These are phyloP conservation scores for Artibeus lituratus DNA, from an alignment of 2,797 vertebrate species.

Conservation along the genomic window DNA sequence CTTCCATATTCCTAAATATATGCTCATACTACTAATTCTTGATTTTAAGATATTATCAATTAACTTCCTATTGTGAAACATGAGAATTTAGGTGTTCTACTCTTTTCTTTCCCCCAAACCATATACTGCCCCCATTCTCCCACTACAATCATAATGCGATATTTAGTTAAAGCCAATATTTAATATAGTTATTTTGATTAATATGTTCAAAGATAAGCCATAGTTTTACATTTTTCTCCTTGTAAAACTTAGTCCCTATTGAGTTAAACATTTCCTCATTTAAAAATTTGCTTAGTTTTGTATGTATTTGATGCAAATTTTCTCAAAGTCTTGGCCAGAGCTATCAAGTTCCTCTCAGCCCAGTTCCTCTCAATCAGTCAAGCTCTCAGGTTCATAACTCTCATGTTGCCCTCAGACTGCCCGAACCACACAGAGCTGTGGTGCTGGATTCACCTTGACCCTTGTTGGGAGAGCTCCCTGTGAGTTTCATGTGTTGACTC, in stretches of 20 bases:
- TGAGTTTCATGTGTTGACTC: neutral
- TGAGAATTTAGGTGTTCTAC: neutral
- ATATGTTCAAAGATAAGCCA: neutral
- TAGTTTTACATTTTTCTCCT: neutral
- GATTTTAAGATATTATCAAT: neutral
- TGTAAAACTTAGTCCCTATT: neutral
- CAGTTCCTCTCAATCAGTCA: neutral
- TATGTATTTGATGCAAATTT: neutral
- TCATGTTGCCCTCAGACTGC: neutral
- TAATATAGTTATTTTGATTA: neutral
- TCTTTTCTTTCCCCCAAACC: neutral
- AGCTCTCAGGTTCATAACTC: neutral
- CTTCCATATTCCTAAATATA: neutral
- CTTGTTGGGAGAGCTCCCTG: neutral
- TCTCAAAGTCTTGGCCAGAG: neutral
- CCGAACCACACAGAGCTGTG: neutral
- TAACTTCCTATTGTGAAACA: neutral
- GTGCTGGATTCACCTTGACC: neutral
- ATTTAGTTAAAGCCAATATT: neutral
- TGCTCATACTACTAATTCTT: neutral
- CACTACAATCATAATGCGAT: neutral
- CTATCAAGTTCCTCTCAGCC: neutral
- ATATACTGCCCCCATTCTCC: neutral
- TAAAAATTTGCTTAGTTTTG: neutral
- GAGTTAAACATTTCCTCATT: neutral